Evolutionary conservation across 1,140 invertebrate genomes (phyloP).

Genomic region (Drosophila miranda): DNA sequence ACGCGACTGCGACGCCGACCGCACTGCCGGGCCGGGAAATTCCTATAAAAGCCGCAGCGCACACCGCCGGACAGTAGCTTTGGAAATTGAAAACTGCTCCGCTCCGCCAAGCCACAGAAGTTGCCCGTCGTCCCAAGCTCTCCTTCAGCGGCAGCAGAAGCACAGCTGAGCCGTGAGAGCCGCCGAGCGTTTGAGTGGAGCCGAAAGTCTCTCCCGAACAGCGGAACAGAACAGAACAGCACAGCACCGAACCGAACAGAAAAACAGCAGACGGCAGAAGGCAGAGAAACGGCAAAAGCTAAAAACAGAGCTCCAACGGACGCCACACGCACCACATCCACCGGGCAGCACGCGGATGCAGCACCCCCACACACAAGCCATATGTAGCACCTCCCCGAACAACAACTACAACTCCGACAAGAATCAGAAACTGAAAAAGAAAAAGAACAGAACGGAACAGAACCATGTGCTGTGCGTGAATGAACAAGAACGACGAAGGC

Average conservation of each 20-base stretch:
- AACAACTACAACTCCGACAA: no score
- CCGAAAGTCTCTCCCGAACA: constrained; percentile 6
- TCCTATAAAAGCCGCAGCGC: constrained; percentile 65
- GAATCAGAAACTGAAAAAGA: constrained; percentile 8
- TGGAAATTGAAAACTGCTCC: constrained; percentile 76
- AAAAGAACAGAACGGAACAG: constrained; percentile 3
- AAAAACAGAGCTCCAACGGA: constrained; percentile 35
- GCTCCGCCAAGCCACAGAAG: constrained; percentile 61
- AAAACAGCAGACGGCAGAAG: constrained; percentile 21
- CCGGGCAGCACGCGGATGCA: constrained; percentile 4
- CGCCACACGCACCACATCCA: constrained; percentile 53
- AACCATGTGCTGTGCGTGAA: constrained; percentile 65
- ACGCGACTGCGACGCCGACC: constrained; percentile 32
- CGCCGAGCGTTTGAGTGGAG: background rate
- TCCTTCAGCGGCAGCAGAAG: constrained; percentile 27
- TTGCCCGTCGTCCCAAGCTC: constrained; percentile 42
- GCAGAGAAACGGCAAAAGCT: constrained; percentile 4
- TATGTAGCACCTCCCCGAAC: no score
- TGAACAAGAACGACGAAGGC: constrained; percentile 33
- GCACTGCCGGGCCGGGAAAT: constrained; percentile 61
- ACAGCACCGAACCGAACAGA: background rate
- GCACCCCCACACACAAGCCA: constrained; percentile 26
- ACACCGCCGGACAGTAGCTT: constrained; percentile 71
- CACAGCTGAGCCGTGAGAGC: constrained; percentile 2
- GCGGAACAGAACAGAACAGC: constrained; percentile 4